These are phyloP conservation scores for Cheilosia vulpina DNA, from an alignment of 2,888 invertebrate genomes.

Conservation along the genomic window DNA sequence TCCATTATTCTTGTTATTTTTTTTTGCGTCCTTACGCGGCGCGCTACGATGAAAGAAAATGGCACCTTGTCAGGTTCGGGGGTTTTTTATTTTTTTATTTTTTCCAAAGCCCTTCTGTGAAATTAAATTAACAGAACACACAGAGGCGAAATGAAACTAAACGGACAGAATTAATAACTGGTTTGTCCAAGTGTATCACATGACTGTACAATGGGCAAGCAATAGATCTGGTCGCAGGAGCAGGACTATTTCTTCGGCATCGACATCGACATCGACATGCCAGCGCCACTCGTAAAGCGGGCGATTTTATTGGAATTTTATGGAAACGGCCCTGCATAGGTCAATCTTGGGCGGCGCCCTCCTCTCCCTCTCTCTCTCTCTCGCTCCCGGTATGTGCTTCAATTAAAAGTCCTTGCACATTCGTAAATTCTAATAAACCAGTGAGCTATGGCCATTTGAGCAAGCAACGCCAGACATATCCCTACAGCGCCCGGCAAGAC, in stretches of 20 bases:
- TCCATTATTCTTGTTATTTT: neutral
- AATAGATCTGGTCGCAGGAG: constrained; percentile 52
- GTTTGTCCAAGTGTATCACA: constrained; percentile 43
- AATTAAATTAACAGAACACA: constrained; percentile 66
- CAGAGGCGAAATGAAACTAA: constrained; percentile 23
- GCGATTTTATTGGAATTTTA: constrained; percentile 70
- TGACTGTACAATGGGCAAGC: constrained; percentile 13
- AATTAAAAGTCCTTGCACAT: constrained; percentile 74
- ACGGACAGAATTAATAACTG: constrained; percentile 64
- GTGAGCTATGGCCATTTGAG: constrained; percentile 68
- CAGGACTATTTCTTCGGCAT: constrained; percentile 27
- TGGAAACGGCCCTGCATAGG: constrained; percentile 52
- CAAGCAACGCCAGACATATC: constrained; percentile 1
- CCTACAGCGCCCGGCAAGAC: constrained; percentile 17
- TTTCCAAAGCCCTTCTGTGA: constrained; percentile 43
- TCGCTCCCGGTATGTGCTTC: constrained; percentile 18
- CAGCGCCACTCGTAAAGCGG: constrained; percentile 51
- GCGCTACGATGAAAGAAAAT: constrained; percentile 42
- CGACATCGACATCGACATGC: constrained; percentile 3
- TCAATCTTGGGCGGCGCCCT: neutral
- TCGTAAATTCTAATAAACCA: constrained; percentile 71
- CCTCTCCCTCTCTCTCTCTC: neutral
- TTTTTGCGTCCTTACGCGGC: constrained; percentile 2
- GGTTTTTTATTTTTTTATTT: neutral
- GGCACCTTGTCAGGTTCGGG: constrained; percentile 42